These are phyloP conservation scores for Reticulitermes lucifugus DNA, from an alignment of 2,888 invertebrate genomes.

Conservation along the genomic window DNA sequence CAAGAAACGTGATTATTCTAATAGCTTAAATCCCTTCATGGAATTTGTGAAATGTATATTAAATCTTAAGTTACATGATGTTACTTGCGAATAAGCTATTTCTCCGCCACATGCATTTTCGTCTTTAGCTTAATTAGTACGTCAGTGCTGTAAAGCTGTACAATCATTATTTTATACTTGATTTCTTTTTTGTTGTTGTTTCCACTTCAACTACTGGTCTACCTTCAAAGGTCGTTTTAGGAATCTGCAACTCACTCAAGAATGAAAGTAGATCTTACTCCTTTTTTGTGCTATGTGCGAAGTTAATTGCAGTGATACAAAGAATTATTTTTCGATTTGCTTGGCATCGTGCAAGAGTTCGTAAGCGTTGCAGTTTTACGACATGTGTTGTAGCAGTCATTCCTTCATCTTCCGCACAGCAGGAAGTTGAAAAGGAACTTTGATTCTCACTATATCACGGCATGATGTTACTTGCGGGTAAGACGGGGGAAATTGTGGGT, in stretches of 20 bases:
- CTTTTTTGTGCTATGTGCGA: constrained; percentile 2
- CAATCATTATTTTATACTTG: background rate
- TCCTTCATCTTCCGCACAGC: background rate
- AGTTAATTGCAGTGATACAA: background rate
- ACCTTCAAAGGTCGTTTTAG: constrained; percentile 42
- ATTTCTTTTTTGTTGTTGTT: constrained; percentile 21
- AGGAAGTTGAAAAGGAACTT: background rate
- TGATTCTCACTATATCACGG: background rate
- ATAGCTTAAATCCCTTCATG: too few species aligned
- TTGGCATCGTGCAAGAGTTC: background rate
- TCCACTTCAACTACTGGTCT: constrained; percentile 3
- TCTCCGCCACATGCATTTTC: background rate
- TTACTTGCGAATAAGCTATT: background rate
- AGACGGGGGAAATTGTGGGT: constrained; percentile 14
- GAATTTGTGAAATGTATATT: too few species aligned
- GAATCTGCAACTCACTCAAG: constrained; percentile 24
- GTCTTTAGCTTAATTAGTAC: background rate
- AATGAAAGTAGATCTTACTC: constrained; percentile 12
- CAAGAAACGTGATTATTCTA: too few species aligned
- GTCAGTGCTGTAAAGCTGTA: background rate
- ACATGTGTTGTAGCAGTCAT: background rate
- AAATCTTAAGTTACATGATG: too few species aligned
- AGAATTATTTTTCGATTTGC: background rate
- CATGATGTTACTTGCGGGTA: background rate
- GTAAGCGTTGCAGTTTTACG: background rate